Conservation (phyloP, 2,888 invertebrate species). For the Odiellus spinosus region DNA sequence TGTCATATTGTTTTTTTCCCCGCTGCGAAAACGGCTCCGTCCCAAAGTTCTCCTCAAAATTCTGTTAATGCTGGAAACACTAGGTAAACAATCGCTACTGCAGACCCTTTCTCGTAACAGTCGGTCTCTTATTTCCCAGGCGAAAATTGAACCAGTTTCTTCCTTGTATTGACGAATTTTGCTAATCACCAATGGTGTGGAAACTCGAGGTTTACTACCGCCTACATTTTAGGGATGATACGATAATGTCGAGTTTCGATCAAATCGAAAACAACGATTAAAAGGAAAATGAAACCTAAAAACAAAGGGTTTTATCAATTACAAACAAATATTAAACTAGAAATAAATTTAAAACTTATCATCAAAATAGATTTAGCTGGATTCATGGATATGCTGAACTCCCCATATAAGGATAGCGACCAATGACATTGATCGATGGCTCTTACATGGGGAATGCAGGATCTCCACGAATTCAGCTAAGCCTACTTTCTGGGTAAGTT, state of each 20-base stretch:
- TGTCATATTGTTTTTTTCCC: too few species aligned
- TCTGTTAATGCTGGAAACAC: conserved; percentile 24
- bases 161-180: conserved; percentile 23
- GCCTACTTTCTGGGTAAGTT: too few species aligned
- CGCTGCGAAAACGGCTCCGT: not conserved
- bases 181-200: conserved; percentile 23
- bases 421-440: too few species aligned
- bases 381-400: too few species aligned
- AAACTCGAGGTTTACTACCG: conserved; percentile 24
- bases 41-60: conserved; percentile 18
- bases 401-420: too few species aligned
- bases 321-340: too few species aligned
- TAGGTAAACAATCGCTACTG: conserved; percentile 21
- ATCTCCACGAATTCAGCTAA: too few species aligned
- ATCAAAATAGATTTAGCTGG: too few species aligned
- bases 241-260: not conserved
- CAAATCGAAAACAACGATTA: not conserved
- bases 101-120: conserved; percentile 22
- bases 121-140: conserved; percentile 24
- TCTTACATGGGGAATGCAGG: too few species aligned
- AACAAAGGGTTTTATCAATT: not conserved
- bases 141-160: conserved; percentile 22
- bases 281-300: not conserved
- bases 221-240: too few species aligned
- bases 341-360: too few species aligned